phyloP scores from a whole-genome alignment of 2,888 invertebrate genomes.

The Timandra comae region DNA sequence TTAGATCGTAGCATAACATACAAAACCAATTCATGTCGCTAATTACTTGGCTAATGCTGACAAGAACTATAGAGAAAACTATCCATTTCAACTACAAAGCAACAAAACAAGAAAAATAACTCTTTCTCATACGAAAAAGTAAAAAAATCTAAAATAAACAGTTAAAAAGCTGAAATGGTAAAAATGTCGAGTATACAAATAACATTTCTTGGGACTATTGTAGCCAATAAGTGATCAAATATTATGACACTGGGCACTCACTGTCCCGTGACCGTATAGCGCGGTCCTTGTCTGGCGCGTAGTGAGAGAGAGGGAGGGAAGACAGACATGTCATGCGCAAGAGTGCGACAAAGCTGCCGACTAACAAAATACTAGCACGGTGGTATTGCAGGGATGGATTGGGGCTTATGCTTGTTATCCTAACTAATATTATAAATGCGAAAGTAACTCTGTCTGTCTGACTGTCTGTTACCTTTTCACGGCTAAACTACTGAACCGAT shows the following conservation, averaged over 20 bases:
- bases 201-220: slow-evolving; percentile 39
- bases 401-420: too few relatives aligned
- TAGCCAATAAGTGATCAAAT: slow-evolving; percentile 69
- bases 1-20: too few relatives aligned
- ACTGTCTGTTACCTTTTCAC: too few relatives aligned
- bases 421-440: too few relatives aligned
- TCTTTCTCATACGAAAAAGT: slow-evolving; percentile 4
- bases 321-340: slow-evolving; percentile 27
- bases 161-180: slow-evolving; percentile 18
- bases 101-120: too few relatives aligned
- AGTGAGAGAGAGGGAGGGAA: slow-evolving; percentile 29
- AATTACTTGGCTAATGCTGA: too few relatives aligned
- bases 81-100: too few relatives aligned
- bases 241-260: slow-evolving; percentile 46
- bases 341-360: slow-evolving; percentile 67
- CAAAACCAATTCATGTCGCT: too few relatives aligned
- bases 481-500: too few relatives aligned
- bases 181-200: slow-evolving; percentile 40
- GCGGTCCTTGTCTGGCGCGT: slow-evolving; percentile 28
- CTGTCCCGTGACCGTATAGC: slow-evolving; percentile 40
- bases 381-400: slow-evolving; percentile 63
- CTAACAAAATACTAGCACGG: slow-evolving; percentile 72
- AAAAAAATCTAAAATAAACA: slow-evolving; percentile 21
- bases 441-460: too few relatives aligned
- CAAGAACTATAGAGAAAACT: too few relatives aligned